Evolutionary conservation across 2,113 vertebrate genomes (phyloP), one percentile per base, ranked within the genome.

Genomic region (Lontra canadensis): DNA sequence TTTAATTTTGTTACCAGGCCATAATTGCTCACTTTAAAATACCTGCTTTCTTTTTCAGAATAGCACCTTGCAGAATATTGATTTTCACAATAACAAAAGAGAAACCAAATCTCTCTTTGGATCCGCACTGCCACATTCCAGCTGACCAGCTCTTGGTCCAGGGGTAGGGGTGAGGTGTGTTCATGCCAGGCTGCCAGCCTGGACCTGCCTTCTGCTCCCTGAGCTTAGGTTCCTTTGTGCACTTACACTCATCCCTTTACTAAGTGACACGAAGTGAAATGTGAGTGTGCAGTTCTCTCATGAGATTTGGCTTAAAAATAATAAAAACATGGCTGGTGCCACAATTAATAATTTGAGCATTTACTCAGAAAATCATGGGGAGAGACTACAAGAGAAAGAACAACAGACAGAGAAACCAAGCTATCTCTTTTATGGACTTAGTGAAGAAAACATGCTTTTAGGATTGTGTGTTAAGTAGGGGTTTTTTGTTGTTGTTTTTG

Each of bases 11-110:
- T 74, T 65, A 29, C 21, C 34, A 42, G 42, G 13, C 34, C 26
- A 44, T 31, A 79, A 89, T 5, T 36, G 23, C 23, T 89, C 65
- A 71, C 42, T 94, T 89, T 73, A 69, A 91, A 55, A 15, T 4
- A 88, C 23, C 15, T 76, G 26, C 29, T 21, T 85, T 67, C 47
- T 89, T 97, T 90, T 86, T 57, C 73, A 76, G 42, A 89, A 47
- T 12, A 92, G 13, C 26, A 73, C 4, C 39, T 86, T 94, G 23
- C 11, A 76, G 78, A 67, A 71, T 69, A 76, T 18, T 73, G 44
- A 84, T 67, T 67, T 67, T 73, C 65, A 76, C 17, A 90, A 23
- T 52, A 69, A 73, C 44, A 88, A 84, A 49, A 71, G 61, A 44
- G 20, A 52, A 78, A 39, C 10, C 34, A 69, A 93, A 57, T 57